phyloP scores from a whole-genome alignment of 1,140 invertebrate species.

The Nilaparvata lugens region DNA sequence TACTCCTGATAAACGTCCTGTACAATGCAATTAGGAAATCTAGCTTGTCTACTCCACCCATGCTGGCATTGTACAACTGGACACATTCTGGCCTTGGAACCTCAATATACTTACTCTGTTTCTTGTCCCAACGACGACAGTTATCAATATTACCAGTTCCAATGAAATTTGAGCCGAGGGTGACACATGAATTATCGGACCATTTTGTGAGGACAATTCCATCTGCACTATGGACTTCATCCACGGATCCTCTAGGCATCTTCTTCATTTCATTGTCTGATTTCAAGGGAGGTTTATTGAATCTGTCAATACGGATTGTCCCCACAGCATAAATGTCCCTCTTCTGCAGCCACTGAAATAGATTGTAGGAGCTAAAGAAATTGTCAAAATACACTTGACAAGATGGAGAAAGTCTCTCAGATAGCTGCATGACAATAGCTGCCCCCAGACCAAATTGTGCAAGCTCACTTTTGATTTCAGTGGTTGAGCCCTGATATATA shows the following conservation, averaged over 20 bases:
- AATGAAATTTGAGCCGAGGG: constrained; percentile 16
- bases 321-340: constrained; percentile 15
- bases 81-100: constrained; percentile 32
- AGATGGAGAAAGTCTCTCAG: constrained; percentile 8
- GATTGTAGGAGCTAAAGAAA: constrained; percentile 6
- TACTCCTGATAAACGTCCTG: constrained; percentile 13
- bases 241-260: neutral
- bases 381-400: constrained; percentile 16
- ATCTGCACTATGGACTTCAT: neutral
- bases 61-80: constrained; percentile 33
- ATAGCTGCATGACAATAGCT: constrained; percentile 6
- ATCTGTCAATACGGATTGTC: constrained; percentile 11
- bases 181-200: constrained; percentile 16
- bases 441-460: neutral
- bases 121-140: constrained; percentile 30
- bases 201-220: constrained; percentile 18
- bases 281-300: constrained; percentile 11
- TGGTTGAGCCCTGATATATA: constrained; percentile 9
- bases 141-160: constrained; percentile 10
- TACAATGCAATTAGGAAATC: constrained; percentile 24
- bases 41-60: constrained; percentile 34
- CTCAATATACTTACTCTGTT: constrained; percentile 28
- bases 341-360: constrained; percentile 1
- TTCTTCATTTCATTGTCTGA: constrained; percentile 11
- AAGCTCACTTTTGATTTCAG: constrained; percentile 8